Evolutionary conservation across 23 tunicate species (phyloP).

Genomic region (Trididemnum nubilum): DNA sequence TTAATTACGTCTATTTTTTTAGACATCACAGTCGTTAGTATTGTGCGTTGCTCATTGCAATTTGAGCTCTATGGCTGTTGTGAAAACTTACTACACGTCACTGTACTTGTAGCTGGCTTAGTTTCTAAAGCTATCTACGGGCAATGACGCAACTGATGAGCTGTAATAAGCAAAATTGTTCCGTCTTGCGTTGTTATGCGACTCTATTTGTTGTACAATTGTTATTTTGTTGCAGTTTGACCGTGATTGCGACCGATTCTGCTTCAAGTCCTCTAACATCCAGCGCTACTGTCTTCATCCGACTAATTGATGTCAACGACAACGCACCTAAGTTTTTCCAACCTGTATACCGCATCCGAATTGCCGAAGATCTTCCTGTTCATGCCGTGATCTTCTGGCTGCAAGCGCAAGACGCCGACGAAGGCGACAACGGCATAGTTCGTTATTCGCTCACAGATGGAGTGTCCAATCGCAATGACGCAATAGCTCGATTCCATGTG

Average conservation of each 20-base stretch:
- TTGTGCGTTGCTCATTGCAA: no score
- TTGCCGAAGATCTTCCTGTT: constrained; percentile 81
- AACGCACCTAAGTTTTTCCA: constrained; percentile 74
- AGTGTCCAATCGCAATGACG: constrained; percentile 26
- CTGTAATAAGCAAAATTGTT: no score
- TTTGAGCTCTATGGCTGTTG: no score
- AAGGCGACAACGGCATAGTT: constrained; percentile 49
- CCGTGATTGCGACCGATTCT: constrained; percentile 41
- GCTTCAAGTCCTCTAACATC: constrained; percentile 35
- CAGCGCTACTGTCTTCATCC: constrained; percentile 34
- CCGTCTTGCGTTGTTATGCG: no score
- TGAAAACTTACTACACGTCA: no score
- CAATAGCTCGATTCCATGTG: constrained; percentile 26
- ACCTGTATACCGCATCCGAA: constrained; percentile 28
- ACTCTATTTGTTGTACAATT: no score
- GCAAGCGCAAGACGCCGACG: constrained; percentile 79
- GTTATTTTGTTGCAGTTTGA: constrained; percentile 35
- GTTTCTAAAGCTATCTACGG: no score
- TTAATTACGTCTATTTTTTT: no score
- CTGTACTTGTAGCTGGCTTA: no score
- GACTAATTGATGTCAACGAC: constrained; percentile 88
- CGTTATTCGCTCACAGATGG: constrained; percentile 53
- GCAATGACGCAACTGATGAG: no score
- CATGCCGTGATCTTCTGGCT: constrained; percentile 60
- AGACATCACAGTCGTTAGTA: no score